Percentiles rank a stretch among this genome's conserved stretches.
These are phyloP conservation scores for Clarias fuscus DNA, from an alignment of 2,797 vertebrate species.

Conservation along the genomic window DNA sequence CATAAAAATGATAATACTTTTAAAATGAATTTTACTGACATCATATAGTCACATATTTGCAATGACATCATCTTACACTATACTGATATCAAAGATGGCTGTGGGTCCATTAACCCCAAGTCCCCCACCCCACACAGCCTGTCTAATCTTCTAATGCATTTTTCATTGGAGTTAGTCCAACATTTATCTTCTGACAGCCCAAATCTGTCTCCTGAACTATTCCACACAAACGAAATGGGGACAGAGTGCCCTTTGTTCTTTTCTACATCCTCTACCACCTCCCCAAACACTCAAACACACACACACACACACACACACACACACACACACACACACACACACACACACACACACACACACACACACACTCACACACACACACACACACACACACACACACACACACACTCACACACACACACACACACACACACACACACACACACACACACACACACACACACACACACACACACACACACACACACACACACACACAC, in stretches of 20 bases:
- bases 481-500: neutral
- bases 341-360: neutral
- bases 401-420: neutral
- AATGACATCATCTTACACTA: slow-evolving; percentile 36
- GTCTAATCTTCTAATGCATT: slow-evolving; percentile 52
- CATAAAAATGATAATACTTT: neutral
- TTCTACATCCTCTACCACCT: neutral
- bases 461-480: neutral
- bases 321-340: slow-evolving; percentile 3
- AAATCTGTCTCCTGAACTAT: slow-evolving; percentile 68
- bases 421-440: neutral
- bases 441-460: neutral
- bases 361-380: neutral
- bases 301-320: neutral
- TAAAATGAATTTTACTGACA: neutral
- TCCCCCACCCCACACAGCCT: slow-evolving; percentile 36
- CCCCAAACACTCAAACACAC: neutral
- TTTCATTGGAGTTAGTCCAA: slow-evolving; percentile 56
- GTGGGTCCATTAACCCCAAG: slow-evolving; percentile 19
- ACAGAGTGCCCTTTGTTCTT: slow-evolving; percentile 60
- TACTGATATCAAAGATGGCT: neutral
- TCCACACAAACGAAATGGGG: slow-evolving; percentile 66
- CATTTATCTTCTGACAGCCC: slow-evolving; percentile 68
- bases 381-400: neutral
- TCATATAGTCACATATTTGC: neutral